Conservation (phyloP, 1,140 invertebrate genomes). For the Eciton burchellii region DNA sequence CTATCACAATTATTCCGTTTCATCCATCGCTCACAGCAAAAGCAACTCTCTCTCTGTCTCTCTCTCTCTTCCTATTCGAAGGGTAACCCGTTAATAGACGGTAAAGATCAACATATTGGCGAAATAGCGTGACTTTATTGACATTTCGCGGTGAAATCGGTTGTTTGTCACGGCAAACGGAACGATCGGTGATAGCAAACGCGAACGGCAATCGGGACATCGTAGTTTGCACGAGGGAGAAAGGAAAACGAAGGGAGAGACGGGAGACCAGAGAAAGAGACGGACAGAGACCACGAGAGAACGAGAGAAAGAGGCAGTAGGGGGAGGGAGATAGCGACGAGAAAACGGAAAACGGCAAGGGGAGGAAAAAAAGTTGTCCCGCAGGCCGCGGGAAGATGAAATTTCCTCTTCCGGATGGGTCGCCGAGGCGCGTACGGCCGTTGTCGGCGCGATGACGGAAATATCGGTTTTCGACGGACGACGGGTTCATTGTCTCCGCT, state of each 20-base stretch:
- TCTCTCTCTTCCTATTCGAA: no score
- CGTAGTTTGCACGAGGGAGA: slow-evolving; percentile 12
- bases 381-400: slow-evolving; percentile 66
- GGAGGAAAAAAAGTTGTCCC: slow-evolving; percentile 58
- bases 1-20: slow-evolving; percentile 9
- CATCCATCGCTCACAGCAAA: background rate
- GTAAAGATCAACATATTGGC: slow-evolving; percentile 63
- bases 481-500: slow-evolving; percentile 66
- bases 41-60: background rate
- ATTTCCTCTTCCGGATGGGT: slow-evolving; percentile 70
- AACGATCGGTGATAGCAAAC: background rate
- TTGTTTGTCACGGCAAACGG: slow-evolving; percentile 63
- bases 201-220: slow-evolving; percentile 36
- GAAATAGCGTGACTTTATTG: slow-evolving; percentile 68
- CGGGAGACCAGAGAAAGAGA: slow-evolving; percentile 22
- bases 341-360: slow-evolving; percentile 15
- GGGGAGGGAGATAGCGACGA: background rate
- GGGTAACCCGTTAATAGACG: slow-evolving; percentile 24
- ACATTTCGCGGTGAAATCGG: slow-evolving; percentile 63
- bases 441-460: slow-evolving; percentile 61
- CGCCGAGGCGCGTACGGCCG: slow-evolving; percentile 67
- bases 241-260: background rate
- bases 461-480: slow-evolving; percentile 70
- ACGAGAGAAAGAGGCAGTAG: background rate
- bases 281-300: no score